A percentile compares a stretch with the other conserved stretches of the same genome.
phyloP scores from a whole-genome alignment of 64 coral and sea anemone genomes.

The Dendronephthya gigantea region DNA sequence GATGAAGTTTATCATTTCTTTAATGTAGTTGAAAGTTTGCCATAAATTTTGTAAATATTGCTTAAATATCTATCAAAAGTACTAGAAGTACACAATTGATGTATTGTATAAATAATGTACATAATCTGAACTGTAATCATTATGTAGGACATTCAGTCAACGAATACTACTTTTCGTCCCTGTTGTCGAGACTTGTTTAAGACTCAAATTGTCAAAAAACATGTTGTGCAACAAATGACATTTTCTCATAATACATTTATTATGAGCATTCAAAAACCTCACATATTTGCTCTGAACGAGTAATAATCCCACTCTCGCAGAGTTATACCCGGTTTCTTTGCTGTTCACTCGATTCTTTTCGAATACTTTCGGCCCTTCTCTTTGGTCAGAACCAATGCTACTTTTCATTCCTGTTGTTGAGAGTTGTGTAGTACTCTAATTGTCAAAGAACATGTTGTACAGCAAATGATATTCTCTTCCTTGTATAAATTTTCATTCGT shows the following conservation, averaged over 20 bases:
- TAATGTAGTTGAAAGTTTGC: slow-evolving; percentile 65
- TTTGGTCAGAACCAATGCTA: too few relatives aligned
- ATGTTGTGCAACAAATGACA: slow-evolving; percentile 55
- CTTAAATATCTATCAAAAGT: too few relatives aligned
- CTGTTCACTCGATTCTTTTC: too few relatives aligned
- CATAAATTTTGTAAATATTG: slow-evolving; percentile 4
- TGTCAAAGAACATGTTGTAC: slow-evolving; percentile 56
- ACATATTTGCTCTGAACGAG: too few relatives aligned
- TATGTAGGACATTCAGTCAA: neutral
- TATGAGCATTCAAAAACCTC: too few relatives aligned
- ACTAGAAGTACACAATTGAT: too few relatives aligned
- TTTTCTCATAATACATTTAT: too few relatives aligned
- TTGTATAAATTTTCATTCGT: slow-evolving; percentile 60
- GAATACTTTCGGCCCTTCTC: too few relatives aligned
- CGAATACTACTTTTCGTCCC: neutral
- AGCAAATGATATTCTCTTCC: slow-evolving; percentile 60
- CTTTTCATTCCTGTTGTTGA: neutral
- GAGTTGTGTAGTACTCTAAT: slow-evolving; percentile 43
- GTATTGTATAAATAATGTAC: too few relatives aligned
- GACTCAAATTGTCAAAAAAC: slow-evolving; percentile 60
- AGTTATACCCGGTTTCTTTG: too few relatives aligned
- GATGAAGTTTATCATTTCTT: slow-evolving; percentile 99
- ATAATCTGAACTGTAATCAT: neutral
- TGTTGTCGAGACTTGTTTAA: neutral
- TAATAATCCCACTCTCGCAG: too few relatives aligned